These are phyloP conservation scores for Danio aesculapii DNA, from an alignment of 2,797 vertebrate species.

Conservation along the genomic window DNA sequence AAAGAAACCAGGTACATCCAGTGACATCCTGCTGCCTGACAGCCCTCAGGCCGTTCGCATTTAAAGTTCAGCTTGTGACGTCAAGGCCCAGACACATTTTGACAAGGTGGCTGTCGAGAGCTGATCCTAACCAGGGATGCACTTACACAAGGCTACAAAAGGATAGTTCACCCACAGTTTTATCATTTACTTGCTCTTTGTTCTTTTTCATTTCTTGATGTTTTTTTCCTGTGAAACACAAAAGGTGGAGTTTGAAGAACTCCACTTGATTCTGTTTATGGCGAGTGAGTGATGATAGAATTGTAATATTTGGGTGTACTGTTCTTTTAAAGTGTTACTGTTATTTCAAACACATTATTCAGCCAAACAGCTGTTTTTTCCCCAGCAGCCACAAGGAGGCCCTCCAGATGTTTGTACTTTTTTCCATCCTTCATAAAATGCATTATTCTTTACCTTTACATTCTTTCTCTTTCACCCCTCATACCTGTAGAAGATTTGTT, in stretches of 20 bases:
- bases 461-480: not conserved
- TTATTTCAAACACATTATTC: not conserved
- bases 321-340: not conserved
- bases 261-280: not conserved
- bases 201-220: not conserved
- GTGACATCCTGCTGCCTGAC: not conserved
- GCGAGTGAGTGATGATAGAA: not conserved
- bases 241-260: not conserved
- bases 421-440: not conserved
- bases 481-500: not conserved
- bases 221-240: not conserved
- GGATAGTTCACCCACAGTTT: not conserved
- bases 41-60: not conserved
- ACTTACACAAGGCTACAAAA: not conserved
- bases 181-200: not conserved
- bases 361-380: slow-evolving; percentile 1
- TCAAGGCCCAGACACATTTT: slow-evolving; percentile 13
- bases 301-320: not conserved
- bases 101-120: not conserved
- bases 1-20: slow-evolving; percentile 89
- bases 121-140: not conserved
- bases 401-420: slow-evolving; percentile 21
- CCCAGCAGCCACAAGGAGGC: slow-evolving; percentile 22
- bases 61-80: not conserved
- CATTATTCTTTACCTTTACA: not conserved